Conservation (phyloP, 2,113 vertebrate species). For the Leucoraja erinaceus region DNA sequence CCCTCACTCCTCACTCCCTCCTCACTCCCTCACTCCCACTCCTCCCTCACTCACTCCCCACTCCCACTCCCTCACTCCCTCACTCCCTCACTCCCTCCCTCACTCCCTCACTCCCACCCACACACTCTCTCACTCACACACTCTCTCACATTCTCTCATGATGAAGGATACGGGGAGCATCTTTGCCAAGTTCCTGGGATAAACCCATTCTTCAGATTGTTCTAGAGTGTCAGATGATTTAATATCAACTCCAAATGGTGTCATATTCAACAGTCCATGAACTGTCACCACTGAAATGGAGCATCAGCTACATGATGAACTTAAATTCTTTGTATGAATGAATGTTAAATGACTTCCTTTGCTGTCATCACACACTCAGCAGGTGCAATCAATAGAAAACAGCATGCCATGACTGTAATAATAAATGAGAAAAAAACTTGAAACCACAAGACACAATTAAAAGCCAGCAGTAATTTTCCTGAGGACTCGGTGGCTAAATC, state of each 20-base stretch:
- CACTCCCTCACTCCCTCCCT: too few species aligned
- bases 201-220: background rate
- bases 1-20: too few species aligned
- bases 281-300: background rate
- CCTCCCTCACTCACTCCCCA: too few species aligned
- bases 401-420: slow-evolving; percentile 29
- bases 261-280: background rate
- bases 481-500: background rate
- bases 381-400: slow-evolving; percentile 31
- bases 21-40: too few species aligned
- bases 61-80: too few species aligned
- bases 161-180: background rate
- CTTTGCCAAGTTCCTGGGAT: background rate
- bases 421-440: slow-evolving; percentile 20
- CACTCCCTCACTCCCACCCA: too few species aligned
- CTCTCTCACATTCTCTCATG: background rate
- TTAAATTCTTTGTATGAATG: slow-evolving; percentile 23
- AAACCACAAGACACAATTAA: slow-evolving; percentile 26
- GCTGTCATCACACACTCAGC: slow-evolving; percentile 11
- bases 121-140: too few species aligned
- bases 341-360: slow-evolving; percentile 22
- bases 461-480: background rate
- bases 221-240: background rate
- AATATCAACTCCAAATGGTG: background rate
- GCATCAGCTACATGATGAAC: background rate